Evolutionary conservation across 1,140 invertebrate genomes (phyloP), one percentile per base, ranked within the genome.

Genomic region (Pissodes strobi): DNA sequence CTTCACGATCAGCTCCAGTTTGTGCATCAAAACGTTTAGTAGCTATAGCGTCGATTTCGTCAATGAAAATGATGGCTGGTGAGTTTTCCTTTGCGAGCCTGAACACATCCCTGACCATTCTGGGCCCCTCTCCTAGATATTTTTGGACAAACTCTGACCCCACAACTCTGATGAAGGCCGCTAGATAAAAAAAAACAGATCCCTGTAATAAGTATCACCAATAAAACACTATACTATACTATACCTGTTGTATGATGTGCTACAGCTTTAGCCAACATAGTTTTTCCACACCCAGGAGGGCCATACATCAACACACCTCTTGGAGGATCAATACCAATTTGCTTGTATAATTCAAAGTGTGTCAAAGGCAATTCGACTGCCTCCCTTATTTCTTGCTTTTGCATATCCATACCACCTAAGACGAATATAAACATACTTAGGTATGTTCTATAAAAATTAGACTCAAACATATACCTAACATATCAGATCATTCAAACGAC

Each of bases 111-210:
- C 98, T 84, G 2, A 99, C 98, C 97, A 99, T 99, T 68, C 97
- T 87, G 1, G 98, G 97, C 1, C 97, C 96, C 83, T 99, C 98
- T 25, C 98, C 98, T 18, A 99, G 81, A 77, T 99, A 99, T 76
- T 99, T 99, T 80, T 99, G 98, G 0, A 99, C 97, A 81, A 99
- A 99, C 81, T 99, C 97, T 0, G 97, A 99, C 5, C 98, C 98
- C 37, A 99, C 97, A 13, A 99, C 97, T 61, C 97, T 86, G 69
- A 99, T 99, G 76, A 99, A 99, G 4, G 96, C 92, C 77, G 96
- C 96, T 88, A 76, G 56, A 81, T 83, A 48, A 53, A 37, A 46
- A 58, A 52, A 17, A 66, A 43, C 13, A 61, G 22, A 9, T 25
- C 9, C 38, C 15, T 18, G 21, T 4, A 43, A 21, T 53, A 19